Evolutionary conservation across 2,797 vertebrate genomes (phyloP).

Genomic region (Triplophysa bombifrons): DNA sequence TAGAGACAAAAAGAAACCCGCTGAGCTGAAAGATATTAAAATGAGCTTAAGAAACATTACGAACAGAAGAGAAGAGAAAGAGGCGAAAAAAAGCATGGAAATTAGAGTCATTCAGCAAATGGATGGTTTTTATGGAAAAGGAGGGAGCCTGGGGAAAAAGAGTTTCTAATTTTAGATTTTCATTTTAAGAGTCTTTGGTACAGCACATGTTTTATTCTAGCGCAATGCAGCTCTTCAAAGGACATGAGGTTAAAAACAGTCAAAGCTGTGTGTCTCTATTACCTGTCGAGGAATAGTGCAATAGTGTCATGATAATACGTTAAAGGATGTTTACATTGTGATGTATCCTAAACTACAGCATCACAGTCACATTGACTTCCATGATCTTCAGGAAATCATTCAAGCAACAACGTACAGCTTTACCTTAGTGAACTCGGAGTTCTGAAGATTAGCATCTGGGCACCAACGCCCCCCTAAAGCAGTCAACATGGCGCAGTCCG

Average conservation of each 20-base stretch:
- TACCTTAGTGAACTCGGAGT: slow-evolving; percentile 84
- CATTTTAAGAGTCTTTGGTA: slow-evolving; percentile 16
- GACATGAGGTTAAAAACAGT: neutral
- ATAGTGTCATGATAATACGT: neutral
- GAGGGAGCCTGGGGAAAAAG: slow-evolving; percentile 29
- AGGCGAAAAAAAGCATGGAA: neutral
- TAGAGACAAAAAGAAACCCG: slow-evolving; percentile 65
- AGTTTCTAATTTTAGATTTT: slow-evolving; percentile 45
- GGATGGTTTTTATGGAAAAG: slow-evolving; percentile 48
- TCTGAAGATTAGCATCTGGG: slow-evolving; percentile 69
- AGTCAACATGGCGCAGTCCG: slow-evolving; percentile 74
- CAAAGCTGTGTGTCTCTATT: neutral
- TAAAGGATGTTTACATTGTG: too few relatives aligned
- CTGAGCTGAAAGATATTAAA: slow-evolving; percentile 60
- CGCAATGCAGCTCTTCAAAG: neutral
- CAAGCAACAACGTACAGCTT: neutral
- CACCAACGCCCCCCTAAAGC: slow-evolving; percentile 70
- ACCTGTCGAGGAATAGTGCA: neutral
- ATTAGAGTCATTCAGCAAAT: slow-evolving; percentile 64
- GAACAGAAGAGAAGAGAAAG: slow-evolving; percentile 16
- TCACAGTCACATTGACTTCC: too few relatives aligned
- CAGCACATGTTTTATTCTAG: neutral
- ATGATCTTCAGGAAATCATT: neutral
- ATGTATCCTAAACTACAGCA: too few relatives aligned
- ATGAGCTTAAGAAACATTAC: slow-evolving; percentile 57